A percentile compares a stretch with the other conserved stretches of the same genome.
Evolutionary conservation across 2,797 vertebrate genomes (phyloP).

Genomic region (Vespertilio murinus): DNA sequence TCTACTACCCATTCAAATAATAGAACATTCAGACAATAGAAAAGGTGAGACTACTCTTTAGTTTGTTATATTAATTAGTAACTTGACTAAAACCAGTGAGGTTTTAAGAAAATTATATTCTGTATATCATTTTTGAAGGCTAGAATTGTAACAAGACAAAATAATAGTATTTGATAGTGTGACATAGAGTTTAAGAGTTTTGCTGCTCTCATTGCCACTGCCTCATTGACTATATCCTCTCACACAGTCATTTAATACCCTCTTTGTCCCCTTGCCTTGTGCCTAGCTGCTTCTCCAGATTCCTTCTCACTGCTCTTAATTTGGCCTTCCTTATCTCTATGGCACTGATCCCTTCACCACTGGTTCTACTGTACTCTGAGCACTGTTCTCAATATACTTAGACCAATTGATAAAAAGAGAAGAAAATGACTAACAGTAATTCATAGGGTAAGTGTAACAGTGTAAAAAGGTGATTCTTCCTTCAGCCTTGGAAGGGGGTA

Average conservation of each 20-base stretch:
- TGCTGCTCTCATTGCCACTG: background rate
- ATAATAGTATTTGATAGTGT: background rate
- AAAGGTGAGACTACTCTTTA: background rate
- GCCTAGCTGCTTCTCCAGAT: background rate
- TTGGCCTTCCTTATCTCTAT: background rate
- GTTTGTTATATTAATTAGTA: background rate
- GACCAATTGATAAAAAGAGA: background rate
- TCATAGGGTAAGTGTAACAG: background rate
- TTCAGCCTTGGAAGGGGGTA: background rate
- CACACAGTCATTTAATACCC: background rate
- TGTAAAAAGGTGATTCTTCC: background rate
- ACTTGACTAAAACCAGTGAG: background rate
- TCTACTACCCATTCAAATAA: background rate
- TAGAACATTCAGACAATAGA: background rate
- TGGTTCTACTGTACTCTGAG: background rate
- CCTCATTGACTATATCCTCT: background rate
- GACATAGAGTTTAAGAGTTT: background rate
- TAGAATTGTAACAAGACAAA: background rate
- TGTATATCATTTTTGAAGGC: background rate
- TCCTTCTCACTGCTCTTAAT: background rate
- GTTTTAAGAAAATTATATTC: background rate
- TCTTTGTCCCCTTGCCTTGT: background rate
- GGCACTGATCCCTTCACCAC: background rate
- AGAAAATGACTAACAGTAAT: background rate
- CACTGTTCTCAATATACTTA: background rate